Evolutionary conservation across 2,888 invertebrate genomes (phyloP), one percentile per base, ranked within the genome.

Genomic region (Malthinus flaveolus): DNA sequence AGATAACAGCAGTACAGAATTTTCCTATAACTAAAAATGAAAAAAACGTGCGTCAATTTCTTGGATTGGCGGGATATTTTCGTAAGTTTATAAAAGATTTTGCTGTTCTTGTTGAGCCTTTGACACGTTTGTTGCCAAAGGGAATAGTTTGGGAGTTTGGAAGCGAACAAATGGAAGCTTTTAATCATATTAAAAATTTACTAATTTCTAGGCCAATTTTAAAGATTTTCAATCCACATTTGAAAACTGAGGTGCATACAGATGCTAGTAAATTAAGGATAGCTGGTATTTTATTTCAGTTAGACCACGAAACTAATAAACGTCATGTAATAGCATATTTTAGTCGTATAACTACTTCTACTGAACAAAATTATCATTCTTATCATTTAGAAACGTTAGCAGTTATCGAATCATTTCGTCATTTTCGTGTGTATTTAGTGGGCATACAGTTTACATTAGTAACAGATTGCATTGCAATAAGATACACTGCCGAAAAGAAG

Each of bases 401-500:
- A 1, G 50, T 50, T 3, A 32, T 50, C 5, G 50, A 50, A 37
- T 49, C 37, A n/a, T 49, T 37, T 10, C 15, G 49, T 7, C 49
- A 49, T 49, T 49, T n/a, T n/a, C n/a, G n/a, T n/a, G n/a, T n/a
- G n/a, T n/a, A n/a, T n/a, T n/a, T n/a, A n/a, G n/a, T n/a, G n/a
- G 66, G 66, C 3, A 49, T 54, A 6, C 45, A 31, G 0, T 68
- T 71, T 23, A 64, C 52, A 3, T 55, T 71, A 1, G 48, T 65
- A 1, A 71, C 67, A 1, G 75, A 76, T 39, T 73, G 72, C 35
- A 66, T 66, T 13, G 64, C 70, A 0, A 36, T 72, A 1, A 68
- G 68, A 13, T 32, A 58, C 0, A 68, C 71, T 0, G 54, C 67
- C 15, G 46, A 32, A 1, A 70, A 73, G 36, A 63, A 66, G 9